Evolutionary conservation across 64 coral and sea anemone species (phyloP).

Genomic region (Montipora efflorescens): DNA sequence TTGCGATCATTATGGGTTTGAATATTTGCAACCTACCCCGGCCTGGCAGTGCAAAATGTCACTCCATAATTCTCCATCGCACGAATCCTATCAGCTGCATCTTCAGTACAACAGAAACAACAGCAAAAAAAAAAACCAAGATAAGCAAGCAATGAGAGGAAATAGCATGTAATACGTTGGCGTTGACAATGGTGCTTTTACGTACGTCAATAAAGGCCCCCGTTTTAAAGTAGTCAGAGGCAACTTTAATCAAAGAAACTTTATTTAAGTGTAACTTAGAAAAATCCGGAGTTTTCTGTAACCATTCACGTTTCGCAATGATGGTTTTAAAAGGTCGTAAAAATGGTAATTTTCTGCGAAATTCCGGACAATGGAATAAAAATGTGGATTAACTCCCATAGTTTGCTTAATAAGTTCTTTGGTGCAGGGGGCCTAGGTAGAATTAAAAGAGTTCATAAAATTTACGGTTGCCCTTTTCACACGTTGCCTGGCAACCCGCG

Average conservation of each 20-base stretch:
- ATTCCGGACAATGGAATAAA: neutral
- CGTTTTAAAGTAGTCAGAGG: too few species aligned
- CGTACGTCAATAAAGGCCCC: neutral
- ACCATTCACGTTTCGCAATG: neutral
- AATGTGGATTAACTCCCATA: neutral
- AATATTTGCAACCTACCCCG: neutral
- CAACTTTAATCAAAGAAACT: neutral
- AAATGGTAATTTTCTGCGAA: neutral
- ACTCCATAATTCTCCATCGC: neutral
- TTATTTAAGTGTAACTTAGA: neutral
- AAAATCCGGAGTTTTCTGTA: too few species aligned
- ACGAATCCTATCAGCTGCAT: neutral
- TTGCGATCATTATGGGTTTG: neutral
- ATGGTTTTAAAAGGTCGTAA: neutral
- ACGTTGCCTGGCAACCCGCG: too few species aligned
- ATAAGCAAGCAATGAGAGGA: neutral
- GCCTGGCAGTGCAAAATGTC: neutral
- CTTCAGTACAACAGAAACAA: neutral
- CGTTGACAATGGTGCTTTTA: neutral
- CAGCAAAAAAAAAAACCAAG: neutral
- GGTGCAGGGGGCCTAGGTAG: neutral
- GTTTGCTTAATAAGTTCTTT: neutral
- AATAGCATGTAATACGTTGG: neutral
- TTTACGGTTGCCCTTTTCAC: neutral
- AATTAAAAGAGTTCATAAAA: conserved; percentile 8